Evolutionary conservation across 1,140 invertebrate genomes (phyloP), one percentile per base, ranked within the genome.

Genomic region (Cotesia glomerata): DNA sequence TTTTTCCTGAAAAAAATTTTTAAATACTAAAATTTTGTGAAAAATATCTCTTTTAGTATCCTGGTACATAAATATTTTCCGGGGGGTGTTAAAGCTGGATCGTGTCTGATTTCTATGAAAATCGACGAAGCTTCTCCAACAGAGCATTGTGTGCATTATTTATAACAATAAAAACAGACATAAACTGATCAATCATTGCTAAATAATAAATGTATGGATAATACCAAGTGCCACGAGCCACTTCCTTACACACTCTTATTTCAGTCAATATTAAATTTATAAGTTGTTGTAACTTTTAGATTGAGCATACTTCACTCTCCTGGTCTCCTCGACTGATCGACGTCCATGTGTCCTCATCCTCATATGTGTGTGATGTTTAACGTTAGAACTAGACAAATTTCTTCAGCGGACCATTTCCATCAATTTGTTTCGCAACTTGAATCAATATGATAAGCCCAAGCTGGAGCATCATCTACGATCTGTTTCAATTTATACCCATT

Each of bases 221-320:
- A 56, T 51, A 67, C 14, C 14, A 14, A 58, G 13, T 72, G 70
- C 62, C 70, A 72, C 70, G 70, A 72, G 70, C 70, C 70, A 72
- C 62, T 72, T 72, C 35, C 64, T 72, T 67, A n/a, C n/a, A 36
- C 71, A 54, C 71, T 72, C 64, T 72, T 62, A 16, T 39, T 66
- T n/a, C 52, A 34, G 49, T 18, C 49, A 16, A 54, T 54, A 71
- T 71, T 14, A 59, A 35, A 56, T 45, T 45, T 56, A 67, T 66
- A 67, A 61, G 64, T 72, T 58, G 64, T 5, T 54, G 49, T 72
- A 72, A 72, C 64, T n/a, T n/a, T n/a, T 72, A 34, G 64, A 72
- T 72, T 72, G 71, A 59, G 51, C 64, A 72, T 72, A 62, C 71
- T 72, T 72, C 54, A 72, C 52, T 16, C 39, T 32, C 36, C 56